Evolutionary conservation across 2,797 vertebrate species (phyloP).

Genomic region (Serranus cabrilla): DNA sequence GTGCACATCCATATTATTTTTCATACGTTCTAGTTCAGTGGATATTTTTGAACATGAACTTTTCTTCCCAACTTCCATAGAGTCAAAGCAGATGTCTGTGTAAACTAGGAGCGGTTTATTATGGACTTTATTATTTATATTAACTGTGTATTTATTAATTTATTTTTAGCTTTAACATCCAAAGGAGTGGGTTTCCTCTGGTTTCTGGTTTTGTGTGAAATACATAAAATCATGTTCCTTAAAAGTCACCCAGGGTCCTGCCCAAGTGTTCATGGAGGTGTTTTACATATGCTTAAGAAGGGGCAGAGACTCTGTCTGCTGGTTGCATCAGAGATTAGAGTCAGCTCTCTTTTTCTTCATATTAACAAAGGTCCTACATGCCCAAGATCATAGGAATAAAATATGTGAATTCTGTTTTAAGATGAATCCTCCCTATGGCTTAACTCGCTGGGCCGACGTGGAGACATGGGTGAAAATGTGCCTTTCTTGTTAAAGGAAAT

Average conservation of each 20-base stretch:
- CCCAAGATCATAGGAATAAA: slow-evolving; percentile 66
- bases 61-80: slow-evolving; percentile 22
- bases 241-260: slow-evolving; percentile 25
- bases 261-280: slow-evolving; percentile 47
- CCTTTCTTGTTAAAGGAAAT: slow-evolving; percentile 44
- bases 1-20: slow-evolving; percentile 50
- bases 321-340: slow-evolving; percentile 67
- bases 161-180: slow-evolving; percentile 23
- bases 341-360: slow-evolving; percentile 41
- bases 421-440: slow-evolving; percentile 50
- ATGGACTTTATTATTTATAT: neutral
- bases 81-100: slow-evolving; percentile 17
- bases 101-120: slow-evolving; percentile 28
- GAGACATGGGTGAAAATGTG: slow-evolving; percentile 44
- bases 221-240: slow-evolving; percentile 17
- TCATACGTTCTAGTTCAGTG: slow-evolving; percentile 39
- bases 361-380: slow-evolving; percentile 59
- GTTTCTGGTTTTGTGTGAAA: slow-evolving; percentile 39
- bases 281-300: slow-evolving; percentile 48
- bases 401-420: slow-evolving; percentile 68
- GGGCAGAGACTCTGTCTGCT: slow-evolving; percentile 37
- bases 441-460: slow-evolving; percentile 26
- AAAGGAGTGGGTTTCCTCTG: slow-evolving; percentile 1
- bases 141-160: neutral
- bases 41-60: slow-evolving; percentile 53